Conservation (phyloP, 2,113 vertebrate species). For the Siniperca chuatsi region DNA sequence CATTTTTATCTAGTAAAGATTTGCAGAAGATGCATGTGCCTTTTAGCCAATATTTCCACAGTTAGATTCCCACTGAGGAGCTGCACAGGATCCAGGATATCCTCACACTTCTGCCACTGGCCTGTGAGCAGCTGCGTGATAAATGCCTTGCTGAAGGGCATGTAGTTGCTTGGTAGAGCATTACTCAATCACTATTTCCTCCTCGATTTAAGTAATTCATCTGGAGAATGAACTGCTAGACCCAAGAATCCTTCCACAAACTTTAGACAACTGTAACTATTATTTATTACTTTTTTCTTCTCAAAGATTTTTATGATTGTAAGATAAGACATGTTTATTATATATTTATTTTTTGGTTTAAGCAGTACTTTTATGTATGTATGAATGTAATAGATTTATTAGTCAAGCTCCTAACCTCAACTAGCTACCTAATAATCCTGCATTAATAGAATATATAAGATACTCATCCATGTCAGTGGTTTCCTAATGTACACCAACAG, state of each 20-base stretch:
- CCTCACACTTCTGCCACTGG: background rate
- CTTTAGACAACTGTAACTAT: background rate
- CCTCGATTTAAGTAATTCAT: background rate
- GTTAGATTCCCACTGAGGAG: conserved; percentile 9
- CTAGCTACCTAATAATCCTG: background rate
- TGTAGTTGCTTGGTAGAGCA: conserved; percentile 19
- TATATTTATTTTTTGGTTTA: background rate
- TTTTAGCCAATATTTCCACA: conserved; percentile 3
- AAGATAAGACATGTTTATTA: background rate
- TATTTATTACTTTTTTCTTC: background rate
- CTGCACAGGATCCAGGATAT: background rate
- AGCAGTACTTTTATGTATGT: background rate
- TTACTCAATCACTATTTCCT: conserved; percentile 24
- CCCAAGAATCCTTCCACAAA: conserved; percentile 10
- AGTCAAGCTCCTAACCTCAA: background rate
- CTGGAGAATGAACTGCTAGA: conserved; percentile 4
- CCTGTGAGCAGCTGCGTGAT: conserved; percentile 1
- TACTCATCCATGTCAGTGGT: background rate
- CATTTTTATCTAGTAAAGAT: background rate
- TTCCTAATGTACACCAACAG: background rate
- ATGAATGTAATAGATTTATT: background rate
- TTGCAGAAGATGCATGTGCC: background rate
- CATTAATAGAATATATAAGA: background rate
- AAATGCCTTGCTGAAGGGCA: conserved; percentile 48
- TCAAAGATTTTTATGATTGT: background rate